Evolutionary conservation across 2,888 invertebrate species (phyloP).

Genomic region (Agrochola lota): DNA sequence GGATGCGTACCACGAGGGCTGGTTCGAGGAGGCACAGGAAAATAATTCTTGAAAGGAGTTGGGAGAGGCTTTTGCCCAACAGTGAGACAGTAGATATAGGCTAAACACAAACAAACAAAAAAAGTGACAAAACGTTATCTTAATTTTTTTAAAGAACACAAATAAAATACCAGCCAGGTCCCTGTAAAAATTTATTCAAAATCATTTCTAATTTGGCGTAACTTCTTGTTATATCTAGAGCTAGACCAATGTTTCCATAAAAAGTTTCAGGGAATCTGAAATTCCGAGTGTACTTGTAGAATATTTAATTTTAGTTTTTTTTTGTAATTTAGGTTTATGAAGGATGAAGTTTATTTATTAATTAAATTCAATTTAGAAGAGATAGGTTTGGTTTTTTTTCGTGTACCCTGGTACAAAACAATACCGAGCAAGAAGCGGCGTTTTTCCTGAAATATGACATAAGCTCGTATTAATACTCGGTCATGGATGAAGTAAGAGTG

Average conservation of each 20-base stretch:
- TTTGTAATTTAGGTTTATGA: too few species aligned
- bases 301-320: constrained; percentile 17
- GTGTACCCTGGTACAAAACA: neutral
- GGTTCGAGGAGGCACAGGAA: too few species aligned
- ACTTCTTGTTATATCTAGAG: constrained; percentile 16
- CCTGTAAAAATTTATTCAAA: neutral
- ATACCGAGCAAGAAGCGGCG: neutral
- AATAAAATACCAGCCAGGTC: neutral
- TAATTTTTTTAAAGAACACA: neutral
- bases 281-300: constrained; percentile 9
- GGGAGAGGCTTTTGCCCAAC: too few species aligned
- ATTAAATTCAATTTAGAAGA: neutral
- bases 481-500: neutral
- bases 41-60: too few species aligned
- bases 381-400: neutral
- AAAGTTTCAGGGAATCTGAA: constrained; percentile 28
- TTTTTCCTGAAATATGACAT: neutral
- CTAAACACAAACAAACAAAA: too few species aligned
- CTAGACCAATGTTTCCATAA: neutral
- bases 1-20: too few species aligned
- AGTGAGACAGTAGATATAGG: too few species aligned
- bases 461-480: neutral
- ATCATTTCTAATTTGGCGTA: neutral
- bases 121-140: neutral
- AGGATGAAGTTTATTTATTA: neutral